These are phyloP conservation scores for Cetonia aurata DNA, from an alignment of 2,888 invertebrate genomes.

Conservation along the genomic window DNA sequence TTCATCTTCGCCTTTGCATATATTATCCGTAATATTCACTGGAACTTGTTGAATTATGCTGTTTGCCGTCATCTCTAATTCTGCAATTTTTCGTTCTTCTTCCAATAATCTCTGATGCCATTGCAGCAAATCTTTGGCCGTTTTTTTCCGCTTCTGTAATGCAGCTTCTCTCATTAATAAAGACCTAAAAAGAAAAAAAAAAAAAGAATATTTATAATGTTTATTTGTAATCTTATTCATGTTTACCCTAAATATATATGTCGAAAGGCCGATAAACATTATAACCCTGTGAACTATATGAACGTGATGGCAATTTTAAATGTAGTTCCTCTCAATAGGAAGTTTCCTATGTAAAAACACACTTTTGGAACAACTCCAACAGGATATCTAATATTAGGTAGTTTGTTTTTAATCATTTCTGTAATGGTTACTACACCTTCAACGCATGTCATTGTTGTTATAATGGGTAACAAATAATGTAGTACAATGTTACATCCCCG, in stretches of 20 bases:
- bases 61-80: slow-evolving; percentile 67
- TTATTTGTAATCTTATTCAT: slow-evolving; percentile 6
- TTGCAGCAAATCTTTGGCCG: slow-evolving; percentile 68
- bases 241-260: slow-evolving; percentile 15
- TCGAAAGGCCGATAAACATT: slow-evolving; percentile 35
- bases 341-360: slow-evolving; percentile 62
- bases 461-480: slow-evolving; percentile 4
- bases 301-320: slow-evolving; percentile 62
- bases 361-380: slow-evolving; percentile 62
- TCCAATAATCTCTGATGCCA: slow-evolving; percentile 70
- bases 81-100: slow-evolving; percentile 69
- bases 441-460: slow-evolving; percentile 21
- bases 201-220: background rate
- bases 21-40: slow-evolving; percentile 27
- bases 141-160: slow-evolving; percentile 66
- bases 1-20: slow-evolving; percentile 41
- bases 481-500: background rate
- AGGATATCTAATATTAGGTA: slow-evolving; percentile 66
- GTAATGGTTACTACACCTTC: slow-evolving; percentile 36
- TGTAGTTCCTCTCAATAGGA: slow-evolving; percentile 62
- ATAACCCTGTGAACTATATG: slow-evolving; percentile 52
- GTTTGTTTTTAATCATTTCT: slow-evolving; percentile 62
- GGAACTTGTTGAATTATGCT: slow-evolving; percentile 58
- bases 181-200: slow-evolving; percentile 56
- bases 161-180: slow-evolving; percentile 68